phyloP scores from a whole-genome alignment of 2,113 vertebrate species.

The Gila orcuttii region DNA sequence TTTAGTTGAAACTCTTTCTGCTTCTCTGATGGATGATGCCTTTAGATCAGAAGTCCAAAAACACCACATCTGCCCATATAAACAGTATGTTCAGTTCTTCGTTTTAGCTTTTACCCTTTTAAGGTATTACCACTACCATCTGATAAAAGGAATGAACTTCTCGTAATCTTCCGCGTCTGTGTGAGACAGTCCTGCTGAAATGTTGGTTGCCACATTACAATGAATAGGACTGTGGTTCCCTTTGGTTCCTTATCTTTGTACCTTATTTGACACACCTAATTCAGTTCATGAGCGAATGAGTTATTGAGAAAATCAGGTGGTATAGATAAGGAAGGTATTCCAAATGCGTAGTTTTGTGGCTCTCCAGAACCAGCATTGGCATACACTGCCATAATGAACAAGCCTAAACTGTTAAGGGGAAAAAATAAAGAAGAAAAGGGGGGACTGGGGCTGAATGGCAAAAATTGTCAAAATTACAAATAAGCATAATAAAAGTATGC shows the following conservation, averaged over 20 bases:
- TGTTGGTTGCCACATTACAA: background rate
- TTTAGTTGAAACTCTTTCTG: background rate
- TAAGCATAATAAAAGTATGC: background rate
- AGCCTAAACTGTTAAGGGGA: background rate
- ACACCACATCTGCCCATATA: constrained; percentile 8
- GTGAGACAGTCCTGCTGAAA: background rate
- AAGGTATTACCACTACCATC: background rate
- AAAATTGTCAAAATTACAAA: background rate
- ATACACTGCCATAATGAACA: background rate
- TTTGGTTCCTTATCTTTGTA: background rate
- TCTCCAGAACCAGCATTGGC: background rate
- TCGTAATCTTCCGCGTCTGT: background rate
- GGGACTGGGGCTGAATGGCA: background rate
- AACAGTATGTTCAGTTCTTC: background rate
- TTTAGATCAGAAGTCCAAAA: constrained; percentile 4
- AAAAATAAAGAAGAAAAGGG: background rate
- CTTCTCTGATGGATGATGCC: background rate
- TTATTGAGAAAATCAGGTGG: too few species aligned
- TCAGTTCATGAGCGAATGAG: background rate
- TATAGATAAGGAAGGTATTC: too few species aligned
- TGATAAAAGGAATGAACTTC: background rate
- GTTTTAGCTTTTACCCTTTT: background rate
- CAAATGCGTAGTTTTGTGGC: background rate
- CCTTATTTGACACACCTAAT: background rate
- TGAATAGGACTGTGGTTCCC: background rate